Conservation (phyloP, 2,888 invertebrate genomes). For the Tipula unca region DNA sequence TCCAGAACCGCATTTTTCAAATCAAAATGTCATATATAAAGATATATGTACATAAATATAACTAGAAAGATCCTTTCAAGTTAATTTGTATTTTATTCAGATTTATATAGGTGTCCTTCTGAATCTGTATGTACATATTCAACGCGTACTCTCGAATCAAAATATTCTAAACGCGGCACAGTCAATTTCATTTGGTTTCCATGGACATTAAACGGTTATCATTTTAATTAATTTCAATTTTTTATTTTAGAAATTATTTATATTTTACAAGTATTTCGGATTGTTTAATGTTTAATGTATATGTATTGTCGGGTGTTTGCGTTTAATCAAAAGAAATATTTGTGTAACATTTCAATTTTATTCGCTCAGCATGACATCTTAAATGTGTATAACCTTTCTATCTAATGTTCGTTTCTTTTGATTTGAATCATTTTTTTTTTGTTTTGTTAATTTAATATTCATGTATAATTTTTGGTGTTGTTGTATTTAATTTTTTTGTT, state of each 20-base stretch:
- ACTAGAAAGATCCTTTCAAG: neutral
- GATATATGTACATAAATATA: too few species aligned
- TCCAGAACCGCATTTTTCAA: neutral
- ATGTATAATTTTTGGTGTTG: neutral
- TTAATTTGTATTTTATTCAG: neutral
- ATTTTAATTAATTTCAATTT: neutral
- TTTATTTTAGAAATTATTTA: slow-evolving; percentile 9
- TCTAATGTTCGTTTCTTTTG: neutral
- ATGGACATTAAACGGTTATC: neutral
- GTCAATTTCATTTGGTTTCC: neutral
- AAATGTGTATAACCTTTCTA: neutral
- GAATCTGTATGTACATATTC: neutral
- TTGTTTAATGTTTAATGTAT: neutral
- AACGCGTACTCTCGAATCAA: neutral
- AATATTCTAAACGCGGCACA: neutral
- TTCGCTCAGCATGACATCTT: slow-evolving; percentile 14
- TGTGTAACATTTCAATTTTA: slow-evolving; percentile 14
- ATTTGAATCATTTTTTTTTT: neutral
- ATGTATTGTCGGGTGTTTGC: slow-evolving; percentile 1
- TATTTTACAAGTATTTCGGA: neutral
- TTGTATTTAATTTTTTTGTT: neutral
- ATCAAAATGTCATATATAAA: neutral
- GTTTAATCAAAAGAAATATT: slow-evolving; percentile 14
- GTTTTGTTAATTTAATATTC: neutral
- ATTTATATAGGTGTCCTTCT: neutral